These are phyloP conservation scores for Squalus acanthias DNA, from an alignment of 2,797 vertebrate genomes.

Conservation along the genomic window DNA sequence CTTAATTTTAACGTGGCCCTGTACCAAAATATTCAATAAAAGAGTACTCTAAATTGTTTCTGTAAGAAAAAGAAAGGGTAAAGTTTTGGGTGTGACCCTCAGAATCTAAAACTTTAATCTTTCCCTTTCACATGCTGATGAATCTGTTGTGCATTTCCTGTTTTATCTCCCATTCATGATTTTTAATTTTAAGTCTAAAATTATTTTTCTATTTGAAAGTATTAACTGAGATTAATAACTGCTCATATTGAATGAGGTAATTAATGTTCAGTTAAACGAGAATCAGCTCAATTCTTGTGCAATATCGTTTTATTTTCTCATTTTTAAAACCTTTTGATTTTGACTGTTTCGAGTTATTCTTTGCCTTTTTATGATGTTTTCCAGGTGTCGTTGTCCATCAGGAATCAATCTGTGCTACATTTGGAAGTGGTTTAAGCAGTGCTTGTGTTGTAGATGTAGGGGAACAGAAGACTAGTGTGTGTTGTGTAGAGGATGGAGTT, in stretches of 20 bases:
- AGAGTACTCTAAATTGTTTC: background rate
- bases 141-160: background rate
- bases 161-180: background rate
- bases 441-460: slow-evolving; percentile 92
- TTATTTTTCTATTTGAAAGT: background rate
- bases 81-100: background rate
- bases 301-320: background rate
- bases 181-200: background rate
- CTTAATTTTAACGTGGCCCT: background rate
- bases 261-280: background rate
- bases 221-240: background rate
- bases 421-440: slow-evolving; percentile 89
- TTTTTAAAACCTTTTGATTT: background rate
- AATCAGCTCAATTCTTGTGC: background rate
- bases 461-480: slow-evolving; percentile 93
- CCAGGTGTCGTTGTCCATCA: slow-evolving; percentile 89
- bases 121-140: background rate
- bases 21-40: background rate
- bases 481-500: slow-evolving; percentile 94
- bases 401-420: slow-evolving; percentile 91
- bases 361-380: slow-evolving; percentile 24
- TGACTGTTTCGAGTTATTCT: background rate
- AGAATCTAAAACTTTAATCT: background rate
- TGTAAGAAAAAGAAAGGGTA: background rate
- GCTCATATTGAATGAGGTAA: background rate